Conservation (phyloP, 2,888 invertebrate genomes). For the Philhelius pedissequus region DNA sequence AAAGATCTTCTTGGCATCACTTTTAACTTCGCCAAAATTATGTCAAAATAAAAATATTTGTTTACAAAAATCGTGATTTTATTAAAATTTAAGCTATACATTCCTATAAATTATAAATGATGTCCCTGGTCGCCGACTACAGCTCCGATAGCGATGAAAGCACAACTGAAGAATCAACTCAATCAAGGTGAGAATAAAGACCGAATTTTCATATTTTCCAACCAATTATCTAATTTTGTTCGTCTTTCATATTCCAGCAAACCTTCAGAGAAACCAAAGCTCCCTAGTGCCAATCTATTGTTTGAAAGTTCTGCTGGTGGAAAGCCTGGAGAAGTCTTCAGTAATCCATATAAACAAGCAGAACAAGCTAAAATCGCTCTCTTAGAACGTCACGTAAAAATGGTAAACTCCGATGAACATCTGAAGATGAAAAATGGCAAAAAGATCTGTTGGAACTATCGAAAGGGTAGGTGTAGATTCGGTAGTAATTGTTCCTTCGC, state of each 20-base stretch:
- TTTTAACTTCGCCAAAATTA: neutral
- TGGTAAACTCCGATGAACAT: slow-evolving; percentile 87
- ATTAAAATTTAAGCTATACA: neutral
- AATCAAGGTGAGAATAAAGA: neutral
- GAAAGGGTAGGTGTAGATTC: slow-evolving; percentile 93
- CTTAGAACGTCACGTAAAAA: slow-evolving; percentile 94
- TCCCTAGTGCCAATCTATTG: slow-evolving; percentile 75
- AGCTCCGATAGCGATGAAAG: slow-evolving; percentile 71
- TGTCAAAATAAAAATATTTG: slow-evolving; percentile 24
- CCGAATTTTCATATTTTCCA: neutral
- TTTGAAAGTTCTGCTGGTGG: slow-evolving; percentile 69
- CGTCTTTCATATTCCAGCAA: slow-evolving; percentile 16
- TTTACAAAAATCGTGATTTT: slow-evolving; percentile 37
- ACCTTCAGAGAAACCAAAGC: slow-evolving; percentile 29
- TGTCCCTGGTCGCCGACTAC: slow-evolving; percentile 75
- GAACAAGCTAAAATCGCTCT: slow-evolving; percentile 92
- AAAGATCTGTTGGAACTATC: slow-evolving; percentile 95
- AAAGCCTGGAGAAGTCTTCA: slow-evolving; percentile 83
- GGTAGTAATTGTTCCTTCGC: slow-evolving; percentile 95
- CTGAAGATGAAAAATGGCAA: slow-evolving; percentile 91
- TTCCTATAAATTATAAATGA: slow-evolving; percentile 61
- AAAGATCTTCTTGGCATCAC: neutral
- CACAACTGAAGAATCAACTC: neutral
- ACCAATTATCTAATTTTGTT: neutral
- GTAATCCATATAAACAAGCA: slow-evolving; percentile 91